Base-by-base conservation (phyloP, 2,113 vertebrate species). In the Xiphophorus hellerii region DNA sequence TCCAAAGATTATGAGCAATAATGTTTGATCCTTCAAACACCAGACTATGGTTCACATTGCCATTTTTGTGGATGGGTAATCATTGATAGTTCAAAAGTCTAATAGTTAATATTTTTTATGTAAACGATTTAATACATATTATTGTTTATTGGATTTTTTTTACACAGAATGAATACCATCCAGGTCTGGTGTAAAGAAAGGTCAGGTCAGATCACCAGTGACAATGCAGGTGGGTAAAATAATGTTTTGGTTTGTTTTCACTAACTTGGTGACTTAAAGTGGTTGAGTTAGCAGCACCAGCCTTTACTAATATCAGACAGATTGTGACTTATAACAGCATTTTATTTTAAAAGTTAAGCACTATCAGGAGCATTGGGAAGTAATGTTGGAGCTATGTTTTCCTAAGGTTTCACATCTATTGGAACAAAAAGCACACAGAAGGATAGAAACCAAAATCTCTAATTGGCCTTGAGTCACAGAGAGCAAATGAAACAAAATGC, bases 221-320 rank as follows among this genome's bases (percentile, higher is more conserved):
- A 71, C 58, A 42, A 82, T 54, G 62, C 25, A 68, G 78, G 80
- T 80, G 80, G 68, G 62, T 76, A 76, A 83, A 81, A 7, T 74
- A 76, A 81, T 73, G 63, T 15, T 76, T 76, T 70, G 27, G 28
- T 80, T 72, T 48, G 17, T 20, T 29, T 44, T 28, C 27, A 8
- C 44, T 48, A 20, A 20, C 44, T 1, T 48, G 17, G 44, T 7
- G 9, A 62, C 74, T 68, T 11, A 42, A 5, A 35, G 7, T 35
- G 15, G n/a, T 70, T 22, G 17, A 35, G 31, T 2, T 0, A 1
- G 5, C 29, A 15, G 60, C 77, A 74, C 61, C 54, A 42, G 65
- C 60, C 58, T 15, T 63, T 74, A 14, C 11, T 66, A 4, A 22
- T 11, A 12, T 61, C 8, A 61, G 28, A 12, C 3, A 61, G 11